Percentiles rank a stretch among this genome's conserved stretches.
phyloP scores from a whole-genome alignment of 2,797 vertebrate genomes.

The Myotis planiceps region DNA sequence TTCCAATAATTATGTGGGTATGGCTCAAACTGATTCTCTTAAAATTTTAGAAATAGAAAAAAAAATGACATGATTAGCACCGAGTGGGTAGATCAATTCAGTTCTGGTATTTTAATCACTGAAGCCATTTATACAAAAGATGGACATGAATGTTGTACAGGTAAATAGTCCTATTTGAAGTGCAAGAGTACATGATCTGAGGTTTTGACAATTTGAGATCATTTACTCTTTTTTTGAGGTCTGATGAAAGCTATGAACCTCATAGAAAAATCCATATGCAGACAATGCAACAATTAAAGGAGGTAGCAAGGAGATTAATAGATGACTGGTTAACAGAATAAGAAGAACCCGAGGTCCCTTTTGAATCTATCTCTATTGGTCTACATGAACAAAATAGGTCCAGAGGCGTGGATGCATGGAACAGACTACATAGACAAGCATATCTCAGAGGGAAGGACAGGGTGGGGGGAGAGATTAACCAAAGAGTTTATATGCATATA shows the following conservation, averaged over 20 bases:
- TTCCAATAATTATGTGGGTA: not conserved
- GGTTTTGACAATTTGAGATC: not conserved
- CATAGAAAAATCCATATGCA: not conserved
- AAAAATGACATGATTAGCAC: not conserved
- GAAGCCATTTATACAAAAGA: not conserved
- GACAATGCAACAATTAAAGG: not conserved
- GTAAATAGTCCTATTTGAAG: not conserved
- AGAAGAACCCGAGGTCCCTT: not conserved
- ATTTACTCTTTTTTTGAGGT: constrained; percentile 10
- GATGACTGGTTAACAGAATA: not conserved
- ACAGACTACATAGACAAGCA: no score
- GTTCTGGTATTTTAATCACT: not conserved
- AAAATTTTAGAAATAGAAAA: not conserved
- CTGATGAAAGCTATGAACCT: not conserved
- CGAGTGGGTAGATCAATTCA: not conserved
- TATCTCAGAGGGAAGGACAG: no score
- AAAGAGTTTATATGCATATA: no score
- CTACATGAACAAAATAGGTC: not conserved
- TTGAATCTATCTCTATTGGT: not conserved
- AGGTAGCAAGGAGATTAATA: not conserved
- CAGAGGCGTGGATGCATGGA: no score
- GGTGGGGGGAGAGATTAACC: no score
- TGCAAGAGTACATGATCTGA: not conserved
- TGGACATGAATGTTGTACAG: not conserved
- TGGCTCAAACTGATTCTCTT: not conserved